phyloP scores from a whole-genome alignment of 2,797 vertebrate genomes.

The Pseudomugil tenellus region DNA sequence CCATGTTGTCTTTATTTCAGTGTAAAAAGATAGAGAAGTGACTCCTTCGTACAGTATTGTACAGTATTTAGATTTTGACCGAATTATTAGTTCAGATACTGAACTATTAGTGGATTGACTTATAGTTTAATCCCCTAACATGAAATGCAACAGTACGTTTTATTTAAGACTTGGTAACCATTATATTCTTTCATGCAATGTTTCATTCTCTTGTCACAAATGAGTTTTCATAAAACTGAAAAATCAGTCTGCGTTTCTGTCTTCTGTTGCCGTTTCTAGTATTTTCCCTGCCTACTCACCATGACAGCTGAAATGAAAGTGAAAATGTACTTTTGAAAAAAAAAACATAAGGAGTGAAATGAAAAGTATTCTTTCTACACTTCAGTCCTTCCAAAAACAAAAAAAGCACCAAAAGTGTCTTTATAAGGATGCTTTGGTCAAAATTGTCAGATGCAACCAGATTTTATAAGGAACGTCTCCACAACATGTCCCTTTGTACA shows the following conservation, averaged over 20 bases:
- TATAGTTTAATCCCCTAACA: neutral
- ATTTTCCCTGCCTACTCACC: slow-evolving; percentile 68
- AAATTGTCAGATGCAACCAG: slow-evolving; percentile 38
- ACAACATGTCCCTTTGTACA: slow-evolving; percentile 59
- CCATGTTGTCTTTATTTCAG: slow-evolving; percentile 43
- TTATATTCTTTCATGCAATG: slow-evolving; percentile 13
- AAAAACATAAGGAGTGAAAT: slow-evolving; percentile 30
- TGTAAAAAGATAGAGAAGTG: slow-evolving; percentile 29
- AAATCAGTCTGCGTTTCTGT: slow-evolving; percentile 28
- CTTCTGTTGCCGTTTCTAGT: slow-evolving; percentile 31
- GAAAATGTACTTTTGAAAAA: slow-evolving; percentile 8
- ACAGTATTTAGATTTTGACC: slow-evolving; percentile 18
- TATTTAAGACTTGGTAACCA: slow-evolving; percentile 3
- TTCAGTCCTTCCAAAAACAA: slow-evolving; percentile 24
- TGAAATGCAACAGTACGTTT: slow-evolving; percentile 14
- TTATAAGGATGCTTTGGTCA: slow-evolving; percentile 35
- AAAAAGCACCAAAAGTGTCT: slow-evolving; percentile 35
- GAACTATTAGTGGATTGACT: neutral
- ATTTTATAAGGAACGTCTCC: slow-evolving; percentile 50
- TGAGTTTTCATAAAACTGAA: slow-evolving; percentile 14
- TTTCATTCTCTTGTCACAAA: slow-evolving; percentile 31
- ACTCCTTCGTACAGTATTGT: slow-evolving; percentile 51
- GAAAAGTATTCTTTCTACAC: slow-evolving; percentile 34
- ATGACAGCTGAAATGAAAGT: slow-evolving; percentile 57
- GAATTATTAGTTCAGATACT: neutral